phyloP scores from a whole-genome alignment of 2,797 vertebrate species.

The Steatocranus sp. region DNA sequence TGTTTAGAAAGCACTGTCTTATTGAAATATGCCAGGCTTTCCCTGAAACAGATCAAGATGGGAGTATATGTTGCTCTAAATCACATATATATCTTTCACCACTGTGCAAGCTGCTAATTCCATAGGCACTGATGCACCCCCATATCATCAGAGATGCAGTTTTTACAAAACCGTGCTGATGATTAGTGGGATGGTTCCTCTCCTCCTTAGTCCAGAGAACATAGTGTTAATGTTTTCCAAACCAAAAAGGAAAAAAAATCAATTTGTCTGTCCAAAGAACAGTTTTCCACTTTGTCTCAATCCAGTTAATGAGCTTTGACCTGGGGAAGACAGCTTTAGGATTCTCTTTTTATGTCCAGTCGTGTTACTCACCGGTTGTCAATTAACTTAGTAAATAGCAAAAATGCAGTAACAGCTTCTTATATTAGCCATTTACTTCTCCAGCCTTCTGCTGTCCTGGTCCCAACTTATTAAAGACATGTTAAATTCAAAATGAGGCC shows the following conservation, averaged over 20 bases:
- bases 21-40: neutral
- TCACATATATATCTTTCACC: neutral
- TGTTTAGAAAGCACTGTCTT: neutral
- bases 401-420: neutral
- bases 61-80: neutral
- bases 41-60: neutral
- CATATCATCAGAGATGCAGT: neutral
- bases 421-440: neutral
- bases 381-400: neutral
- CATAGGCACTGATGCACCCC: neutral
- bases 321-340: neutral
- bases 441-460: neutral
- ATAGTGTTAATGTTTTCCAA: neutral
- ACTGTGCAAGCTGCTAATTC: neutral
- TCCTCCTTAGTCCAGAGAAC: neutral
- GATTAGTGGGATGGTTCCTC: neutral
- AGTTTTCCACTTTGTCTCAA: neutral
- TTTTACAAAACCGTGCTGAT: neutral
- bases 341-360: neutral
- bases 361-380: neutral
- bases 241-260: neutral
- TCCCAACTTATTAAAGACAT: neutral
- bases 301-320: neutral
- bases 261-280: neutral
- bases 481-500: neutral